Conservation (phyloP, 2,888 invertebrate genomes). For the Aporophyla nigra region DNA sequence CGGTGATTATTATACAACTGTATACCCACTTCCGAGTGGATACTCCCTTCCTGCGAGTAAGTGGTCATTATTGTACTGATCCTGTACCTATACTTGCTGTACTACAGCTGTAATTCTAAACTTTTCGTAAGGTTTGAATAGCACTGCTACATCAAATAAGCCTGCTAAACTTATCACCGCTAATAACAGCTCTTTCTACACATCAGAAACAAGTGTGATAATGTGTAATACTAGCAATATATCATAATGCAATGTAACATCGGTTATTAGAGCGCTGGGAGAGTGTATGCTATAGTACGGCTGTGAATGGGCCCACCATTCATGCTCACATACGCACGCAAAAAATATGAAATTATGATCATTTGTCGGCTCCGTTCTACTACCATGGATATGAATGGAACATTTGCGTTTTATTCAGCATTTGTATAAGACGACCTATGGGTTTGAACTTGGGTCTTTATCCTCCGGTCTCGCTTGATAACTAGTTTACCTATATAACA, state of each 20-base stretch:
- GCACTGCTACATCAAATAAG: no score
- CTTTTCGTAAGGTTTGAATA: background rate
- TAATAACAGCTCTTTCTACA: constrained; percentile 2
- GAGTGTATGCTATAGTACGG: background rate
- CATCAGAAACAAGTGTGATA: constrained; percentile 3
- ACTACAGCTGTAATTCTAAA: no score
- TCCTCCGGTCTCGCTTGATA: background rate
- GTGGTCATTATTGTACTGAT: background rate
- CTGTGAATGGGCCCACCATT: constrained; percentile 39
- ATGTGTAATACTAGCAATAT: constrained; percentile 19
- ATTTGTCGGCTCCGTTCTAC: constrained; percentile 30
- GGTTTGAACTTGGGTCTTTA: background rate
- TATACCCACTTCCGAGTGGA: background rate
- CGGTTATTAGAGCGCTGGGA: background rate
- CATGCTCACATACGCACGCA: constrained; percentile 28
- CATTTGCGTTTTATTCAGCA: constrained; percentile 1
- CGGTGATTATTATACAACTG: background rate
- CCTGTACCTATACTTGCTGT: no score
- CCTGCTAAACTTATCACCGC: background rate
- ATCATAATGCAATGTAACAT: constrained; percentile 15
- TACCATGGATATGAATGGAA: constrained; percentile 34
- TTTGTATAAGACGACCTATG: constrained; percentile 23
- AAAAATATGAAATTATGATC: constrained; percentile 55
- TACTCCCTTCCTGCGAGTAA: background rate
- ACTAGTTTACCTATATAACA: background rate